Evolutionary conservation across 1,140 invertebrate genomes (phyloP), one percentile per base, ranked within the genome.

Genomic region (Lucilia sericata): DNA sequence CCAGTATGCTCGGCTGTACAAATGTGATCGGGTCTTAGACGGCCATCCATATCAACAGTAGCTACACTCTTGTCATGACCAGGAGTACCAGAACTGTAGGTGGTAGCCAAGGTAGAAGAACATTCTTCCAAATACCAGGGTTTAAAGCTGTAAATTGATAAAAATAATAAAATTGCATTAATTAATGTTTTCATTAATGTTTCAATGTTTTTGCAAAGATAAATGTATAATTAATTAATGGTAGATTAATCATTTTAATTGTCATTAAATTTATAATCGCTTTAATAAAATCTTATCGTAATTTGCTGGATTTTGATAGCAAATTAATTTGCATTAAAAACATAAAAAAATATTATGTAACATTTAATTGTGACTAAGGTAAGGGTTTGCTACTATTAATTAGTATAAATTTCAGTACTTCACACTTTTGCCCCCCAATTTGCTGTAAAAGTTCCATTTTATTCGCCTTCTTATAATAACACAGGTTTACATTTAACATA

Each of bases 121-220:
- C 98, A 99, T 91, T 99, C 97, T 92, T 99, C 98, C 82, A 99
- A 93, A 91, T 99, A 99, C 98, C 99, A 99, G 0, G 99, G 99
- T 88, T 97, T 97, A 86, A 95, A 96, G 19, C 94, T 94, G 78
- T 5, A 85, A 17, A 13, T 8, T 49, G 74, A 74, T 10, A n/a
- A 10, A 60, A 34, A 51, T 2, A 75, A 47, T 47, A 8, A 19
- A 60, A 30, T 8, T 75, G 12, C 21, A 47, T 17, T 81, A 70
- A 80, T 78, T 65, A 80, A 84, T 55, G 10, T 42, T 9, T 13
- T 80, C 42, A n/a, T 8, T 36, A 7, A 78, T 19, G 21, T 19
- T 42, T n/a, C 34, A n/a, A n/a, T 75, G n/a, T 78, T 42, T 78
- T 42, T 78, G 75, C n/a, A 2, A 49, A 55, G 51, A 55, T 55